Conservation (phyloP, 2,113 vertebrate species). For the Saimiri boliviensis region DNA sequence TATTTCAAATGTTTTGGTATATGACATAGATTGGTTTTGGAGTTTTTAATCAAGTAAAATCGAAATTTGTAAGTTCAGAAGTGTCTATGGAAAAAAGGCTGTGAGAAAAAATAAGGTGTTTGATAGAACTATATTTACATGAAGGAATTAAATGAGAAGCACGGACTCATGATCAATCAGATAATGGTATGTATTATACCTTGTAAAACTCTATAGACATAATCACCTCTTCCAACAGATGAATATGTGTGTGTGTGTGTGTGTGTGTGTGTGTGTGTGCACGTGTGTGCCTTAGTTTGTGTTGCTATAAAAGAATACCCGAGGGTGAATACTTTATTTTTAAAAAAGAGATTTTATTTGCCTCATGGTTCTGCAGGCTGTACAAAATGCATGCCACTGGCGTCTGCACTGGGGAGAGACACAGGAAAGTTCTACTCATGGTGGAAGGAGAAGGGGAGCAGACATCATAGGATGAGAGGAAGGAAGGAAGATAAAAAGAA, state of each 20-base stretch:
- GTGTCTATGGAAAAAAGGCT: slow-evolving; percentile 80
- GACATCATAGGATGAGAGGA: too few species aligned
- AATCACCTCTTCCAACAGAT: background rate
- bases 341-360: too few species aligned
- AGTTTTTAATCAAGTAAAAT: slow-evolving; percentile 81
- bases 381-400: too few species aligned
- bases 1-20: slow-evolving; percentile 84
- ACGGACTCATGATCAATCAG: background rate
- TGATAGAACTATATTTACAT: slow-evolving; percentile 69
- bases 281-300: too few species aligned
- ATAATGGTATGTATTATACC: background rate
- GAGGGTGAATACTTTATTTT: too few species aligned
- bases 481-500: too few species aligned
- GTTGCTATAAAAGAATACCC: too few species aligned
- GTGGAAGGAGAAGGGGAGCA: too few species aligned
- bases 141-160: slow-evolving; percentile 78
- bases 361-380: too few species aligned
- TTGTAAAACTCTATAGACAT: background rate
- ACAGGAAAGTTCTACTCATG: too few species aligned
- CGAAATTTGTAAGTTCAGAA: slow-evolving; percentile 83
- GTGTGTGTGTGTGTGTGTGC: background rate
- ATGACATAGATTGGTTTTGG: slow-evolving; percentile 80
- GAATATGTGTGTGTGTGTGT: background rate
- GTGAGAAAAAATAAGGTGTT: slow-evolving; percentile 71
- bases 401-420: too few species aligned